Evolutionary conservation across 1,140 invertebrate genomes (phyloP), one percentile per base, ranked within the genome.

Genomic region (Diorhabda elongata): DNA sequence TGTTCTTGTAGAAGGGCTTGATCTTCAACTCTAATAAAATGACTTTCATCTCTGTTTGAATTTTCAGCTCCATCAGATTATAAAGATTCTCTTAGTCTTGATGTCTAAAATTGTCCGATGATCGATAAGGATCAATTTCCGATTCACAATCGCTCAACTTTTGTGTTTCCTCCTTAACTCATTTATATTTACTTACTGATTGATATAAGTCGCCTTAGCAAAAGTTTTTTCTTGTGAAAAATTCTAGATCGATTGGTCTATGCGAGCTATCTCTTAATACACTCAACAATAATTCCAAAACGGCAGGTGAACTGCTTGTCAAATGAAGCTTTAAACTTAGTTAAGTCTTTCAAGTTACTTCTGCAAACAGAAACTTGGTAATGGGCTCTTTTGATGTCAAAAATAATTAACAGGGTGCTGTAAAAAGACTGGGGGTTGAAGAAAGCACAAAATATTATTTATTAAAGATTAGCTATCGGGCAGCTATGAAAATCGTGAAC

Each of bases 311-410:
- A 42, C 59, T 61, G 59, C 59, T 61, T 61, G 59, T 42, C 26
- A 61, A 61, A 61, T 6, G 42, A 61, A 61, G 59, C 59, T 61
- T 61, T 61, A 61, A 61, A 43, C 5, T 61, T 42, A 9, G 59
- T 61, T 42, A 61, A 43, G 42, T 61, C 7, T 43, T 61, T 61
- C 42, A 61, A 41, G 42, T 61, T 43, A 61, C 41, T 61, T 61
- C 42, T 43, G 42, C 59, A 61, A 61, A 61, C 42, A 43, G 42
- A 61, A 61, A 11, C 4, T 5, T 61, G 59, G 7, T n/a, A 52
- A n/a, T 52, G 6, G 47, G n/a, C 47, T 52, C 47, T 52, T 52
- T 52, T 3, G 26, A 26, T 52, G n/a, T 52, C 47, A 8, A 4
- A 52, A 52, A 52, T n/a, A 52, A 52, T 52, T n/a, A 52, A 4